Evolutionary conservation across 2,113 vertebrate species (phyloP), one percentile per base, ranked within the genome.

Genomic region (Peromyscus maniculatus): DNA sequence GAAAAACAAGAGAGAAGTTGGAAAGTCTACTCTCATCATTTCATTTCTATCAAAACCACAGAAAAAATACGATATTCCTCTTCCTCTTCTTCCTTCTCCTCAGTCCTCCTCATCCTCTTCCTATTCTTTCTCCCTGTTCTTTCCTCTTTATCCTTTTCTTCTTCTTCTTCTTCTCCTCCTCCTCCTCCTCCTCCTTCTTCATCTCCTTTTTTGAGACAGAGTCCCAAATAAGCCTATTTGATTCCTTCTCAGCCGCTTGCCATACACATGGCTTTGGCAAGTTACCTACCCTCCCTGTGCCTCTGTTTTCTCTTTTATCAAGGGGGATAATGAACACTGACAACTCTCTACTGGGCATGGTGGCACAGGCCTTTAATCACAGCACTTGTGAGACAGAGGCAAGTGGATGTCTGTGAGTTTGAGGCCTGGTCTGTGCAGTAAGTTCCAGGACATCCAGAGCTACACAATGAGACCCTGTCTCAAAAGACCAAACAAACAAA

Each of bases 41-140:
- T 74, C 43, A 59, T 97, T 71, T 82, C 49, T 74, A 67, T 92
- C 64, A 91, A 88, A 97, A 10, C n/a, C 24, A 62, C 31, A 80
- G 64, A 86, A 95, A 91, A 12, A 84, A 66, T 4, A 83, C 15
- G 72, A 6, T 74, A 11, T 19, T 21, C 39, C 26, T 26, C 55
- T 2, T 62, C 12, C 19, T 57, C 78, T 2, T 31, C 57, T 12
- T 64, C n/a, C 24, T 84, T 24, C 8, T 28, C 24, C 6, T n/a
- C 78, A 1, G 21, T 55, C 13, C 12, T 52, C 26, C 43, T 49
- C 24, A 22, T 66, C 64, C 24, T 66, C 66, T 31, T 69, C 28
- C 66, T 36, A 11, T 33, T 71, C 69, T 28, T 16, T 13, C 33
- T 17, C 69, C 28, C 16, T 71, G 36, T 36, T 12, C 16, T 71